Base-by-base conservation (phyloP, 2,888 invertebrate genomes). In the Drosophila acutilabella region DNA sequence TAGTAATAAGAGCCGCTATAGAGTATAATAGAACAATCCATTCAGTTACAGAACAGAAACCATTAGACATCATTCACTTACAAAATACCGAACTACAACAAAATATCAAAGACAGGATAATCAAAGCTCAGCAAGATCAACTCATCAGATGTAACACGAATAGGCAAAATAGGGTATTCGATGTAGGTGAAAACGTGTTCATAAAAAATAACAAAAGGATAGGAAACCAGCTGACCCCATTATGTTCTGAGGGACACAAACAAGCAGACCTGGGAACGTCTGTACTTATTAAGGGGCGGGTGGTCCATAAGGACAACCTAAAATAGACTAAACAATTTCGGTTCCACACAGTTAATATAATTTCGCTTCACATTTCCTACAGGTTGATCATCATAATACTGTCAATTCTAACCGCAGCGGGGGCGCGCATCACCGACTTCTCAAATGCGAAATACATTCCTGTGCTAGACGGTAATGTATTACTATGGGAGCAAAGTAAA, bases 201-300 rank as follows among this genome's bases (percentile, higher is more conserved):
- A 1, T 18, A 0, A 62, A 47, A 11, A 61, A 54, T 47, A 61
- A 61, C 13, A 61, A 48, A n/a, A 45, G 54, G 6, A 10, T 62
- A 16, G 48, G 54, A 1, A 53, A 62, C 20, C 48, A 62, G 5
- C 13, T 54, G 40, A 36, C 61, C 8, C 53, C 61, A 2, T 1
- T 48, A 2, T 57, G 40, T 11, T 2, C 52, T 10, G 42, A 42
- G 14, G 23, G 56, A 26, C 36, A 23, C 4, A 5, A 57, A 0
- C 16, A 64, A 41, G 50, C 59, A 51, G 58, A 50, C 58, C 58
- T 58, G 7, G 58, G 41, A 58, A 50, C 33, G 50, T 40, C 58
- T 38, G 38, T 51, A 20, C 38, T 51, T 20, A 8, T 51, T 51
- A 38, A 20, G n/a, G 51, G 36, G 51, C 38, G 20, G 18, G 36